Evolutionary conservation across 2,888 invertebrate genomes (phyloP).

Genomic region (Lymantria dispar): DNA sequence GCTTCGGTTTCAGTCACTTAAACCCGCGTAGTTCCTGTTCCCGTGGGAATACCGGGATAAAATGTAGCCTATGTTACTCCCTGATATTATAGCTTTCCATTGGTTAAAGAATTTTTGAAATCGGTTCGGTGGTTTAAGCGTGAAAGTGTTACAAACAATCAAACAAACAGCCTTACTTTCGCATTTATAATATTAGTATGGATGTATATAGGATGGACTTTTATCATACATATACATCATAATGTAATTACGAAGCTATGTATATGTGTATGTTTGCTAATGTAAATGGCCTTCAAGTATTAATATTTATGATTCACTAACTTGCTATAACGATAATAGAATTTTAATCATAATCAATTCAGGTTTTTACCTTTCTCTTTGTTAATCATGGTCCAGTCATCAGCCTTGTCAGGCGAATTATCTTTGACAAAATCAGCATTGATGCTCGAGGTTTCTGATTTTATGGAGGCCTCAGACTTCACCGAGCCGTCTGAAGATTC

Average conservation of each 20-base stretch:
- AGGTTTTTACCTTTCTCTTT: conserved; percentile 58
- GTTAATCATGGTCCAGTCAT: conserved; percentile 69
- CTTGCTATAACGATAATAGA: background rate
- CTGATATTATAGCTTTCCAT: no score
- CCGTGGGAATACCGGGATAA: no score
- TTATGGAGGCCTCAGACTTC: conserved; percentile 8
- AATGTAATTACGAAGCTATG: background rate
- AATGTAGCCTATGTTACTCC: no score
- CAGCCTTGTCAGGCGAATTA: conserved; percentile 53
- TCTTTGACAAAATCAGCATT: conserved; percentile 36
- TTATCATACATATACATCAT: no score
- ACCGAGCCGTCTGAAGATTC: background rate
- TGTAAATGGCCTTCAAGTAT: background rate
- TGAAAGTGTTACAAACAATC: no score
- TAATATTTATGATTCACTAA: background rate
- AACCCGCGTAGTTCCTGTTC: no score
- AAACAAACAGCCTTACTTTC: no score
- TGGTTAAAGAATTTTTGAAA: no score
- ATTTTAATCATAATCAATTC: background rate
- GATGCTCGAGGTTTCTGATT: conserved; percentile 24
- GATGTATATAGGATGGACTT: no score
- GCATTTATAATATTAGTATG: no score
- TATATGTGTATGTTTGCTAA: background rate
- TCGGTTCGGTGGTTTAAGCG: no score
- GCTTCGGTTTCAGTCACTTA: no score